These are phyloP conservation scores for Drosophila busckii DNA, from an alignment of 1,140 invertebrate genomes.

Conservation along the genomic window DNA sequence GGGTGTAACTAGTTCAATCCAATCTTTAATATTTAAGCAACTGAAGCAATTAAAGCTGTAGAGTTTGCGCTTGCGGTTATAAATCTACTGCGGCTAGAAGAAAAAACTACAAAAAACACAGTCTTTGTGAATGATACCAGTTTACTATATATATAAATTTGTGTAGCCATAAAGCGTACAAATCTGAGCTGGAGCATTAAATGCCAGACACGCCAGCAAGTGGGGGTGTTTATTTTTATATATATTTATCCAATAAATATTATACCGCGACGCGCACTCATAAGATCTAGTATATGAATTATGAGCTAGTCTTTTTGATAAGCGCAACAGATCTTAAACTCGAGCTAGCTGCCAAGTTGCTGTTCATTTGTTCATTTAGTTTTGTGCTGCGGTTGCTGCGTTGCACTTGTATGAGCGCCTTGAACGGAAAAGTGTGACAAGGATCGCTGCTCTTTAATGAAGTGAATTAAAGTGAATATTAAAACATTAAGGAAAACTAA, in stretches of 20 bases:
- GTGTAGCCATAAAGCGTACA: no score
- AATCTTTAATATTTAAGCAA: neutral
- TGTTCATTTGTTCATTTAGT: constrained; percentile 34
- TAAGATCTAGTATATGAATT: constrained; percentile 60
- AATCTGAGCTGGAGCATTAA: no score
- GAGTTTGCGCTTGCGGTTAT: no score
- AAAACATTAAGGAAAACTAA: no score
- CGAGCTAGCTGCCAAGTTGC: constrained; percentile 13
- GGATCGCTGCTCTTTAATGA: no score
- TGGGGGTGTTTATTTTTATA: constrained; percentile 9
- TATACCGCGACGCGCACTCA: constrained; percentile 31
- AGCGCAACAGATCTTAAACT: constrained; percentile 22
- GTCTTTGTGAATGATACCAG: no score
- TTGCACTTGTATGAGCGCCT: constrained; percentile 26
- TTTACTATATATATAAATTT: no score
- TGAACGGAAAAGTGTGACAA: no score
- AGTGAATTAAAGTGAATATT: no score
- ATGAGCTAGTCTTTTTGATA: constrained; percentile 43
- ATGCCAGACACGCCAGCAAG: neutral
- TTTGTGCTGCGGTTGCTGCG: constrained; percentile 14
- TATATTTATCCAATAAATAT: constrained; percentile 9
- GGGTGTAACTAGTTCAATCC: constrained; percentile 11
- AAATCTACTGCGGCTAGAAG: no score
- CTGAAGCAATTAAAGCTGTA: neutral
- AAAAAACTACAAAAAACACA: no score